A percentile compares a stretch with the other conserved stretches of the same genome.
These are phyloP conservation scores for Furnarius figulus DNA, from an alignment of 2,113 vertebrate species.

Conservation along the genomic window DNA sequence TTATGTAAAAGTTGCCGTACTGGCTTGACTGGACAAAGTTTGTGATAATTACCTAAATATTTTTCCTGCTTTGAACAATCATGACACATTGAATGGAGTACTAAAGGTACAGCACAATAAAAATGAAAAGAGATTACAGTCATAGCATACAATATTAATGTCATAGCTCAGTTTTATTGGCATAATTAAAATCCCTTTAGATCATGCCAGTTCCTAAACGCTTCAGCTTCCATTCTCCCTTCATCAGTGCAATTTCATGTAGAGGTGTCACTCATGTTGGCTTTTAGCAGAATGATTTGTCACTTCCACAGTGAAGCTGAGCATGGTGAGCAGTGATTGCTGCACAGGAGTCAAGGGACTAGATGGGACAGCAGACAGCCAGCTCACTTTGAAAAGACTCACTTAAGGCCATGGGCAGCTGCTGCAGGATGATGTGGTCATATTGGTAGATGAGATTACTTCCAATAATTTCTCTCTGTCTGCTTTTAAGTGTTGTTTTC, in stretches of 20 bases:
- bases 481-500: not conserved
- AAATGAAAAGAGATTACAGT: not conserved
- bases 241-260: not conserved
- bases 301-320: not conserved
- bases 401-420: not conserved
- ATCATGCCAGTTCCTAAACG: not conserved
- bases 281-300: not conserved
- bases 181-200: not conserved
- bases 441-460: not conserved
- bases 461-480: not conserved
- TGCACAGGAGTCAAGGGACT: not conserved
- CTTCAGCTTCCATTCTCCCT: not conserved
- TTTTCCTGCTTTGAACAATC: not conserved
- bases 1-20: not conserved
- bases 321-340: not conserved
- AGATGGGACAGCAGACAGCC: not conserved
- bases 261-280: not conserved
- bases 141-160: not conserved
- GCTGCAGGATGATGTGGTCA: not conserved
- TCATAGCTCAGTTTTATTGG: not conserved
- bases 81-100: not conserved
- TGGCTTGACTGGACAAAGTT: not conserved
- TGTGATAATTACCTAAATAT: not conserved
- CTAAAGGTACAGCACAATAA: not conserved
- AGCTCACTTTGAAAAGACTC: not conserved